A percentile compares a stretch with the other conserved stretches of the same genome.
These are phyloP conservation scores for Suricata suricatta DNA, from an alignment of 2,113 vertebrate species.

Conservation along the genomic window DNA sequence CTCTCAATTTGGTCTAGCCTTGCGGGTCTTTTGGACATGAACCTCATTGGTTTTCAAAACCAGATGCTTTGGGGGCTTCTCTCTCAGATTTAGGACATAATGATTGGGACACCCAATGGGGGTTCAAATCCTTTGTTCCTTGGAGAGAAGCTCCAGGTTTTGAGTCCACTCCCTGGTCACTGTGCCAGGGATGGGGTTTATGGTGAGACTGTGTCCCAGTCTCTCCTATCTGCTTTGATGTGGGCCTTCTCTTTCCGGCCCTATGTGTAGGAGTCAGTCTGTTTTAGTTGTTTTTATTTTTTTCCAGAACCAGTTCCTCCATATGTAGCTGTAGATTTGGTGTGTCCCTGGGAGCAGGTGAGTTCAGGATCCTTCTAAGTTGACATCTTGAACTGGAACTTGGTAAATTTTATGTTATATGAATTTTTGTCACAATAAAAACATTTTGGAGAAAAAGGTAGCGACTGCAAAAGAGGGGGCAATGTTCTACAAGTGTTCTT, in stretches of 20 bases:
- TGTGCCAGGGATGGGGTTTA: not conserved
- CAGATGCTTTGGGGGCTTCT: not conserved
- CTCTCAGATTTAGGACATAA: not conserved
- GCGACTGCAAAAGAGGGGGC: not conserved
- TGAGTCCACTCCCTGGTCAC: not conserved
- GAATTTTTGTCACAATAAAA: not conserved
- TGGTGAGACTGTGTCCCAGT: not conserved
- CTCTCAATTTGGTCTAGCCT: not conserved
- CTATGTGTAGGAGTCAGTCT: not conserved
- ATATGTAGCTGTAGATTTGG: not conserved
- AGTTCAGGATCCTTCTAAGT: not conserved
- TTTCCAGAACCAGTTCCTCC: not conserved
- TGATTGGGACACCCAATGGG: not conserved
- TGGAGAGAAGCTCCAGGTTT: not conserved
- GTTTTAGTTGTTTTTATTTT: not conserved
- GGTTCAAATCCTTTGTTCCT: not conserved
- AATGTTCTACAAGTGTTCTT: not conserved
- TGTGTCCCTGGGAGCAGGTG: not conserved
- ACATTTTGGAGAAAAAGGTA: not conserved
- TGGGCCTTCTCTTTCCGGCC: not conserved
- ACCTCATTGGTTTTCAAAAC: not conserved
- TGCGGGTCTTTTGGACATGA: not conserved
- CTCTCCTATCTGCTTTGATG: not conserved
- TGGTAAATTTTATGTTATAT: not conserved
- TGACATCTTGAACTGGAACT: not conserved